Evolutionary conservation across 2,113 vertebrate species (phyloP).

Genomic region (Pleuronectes platessa): DNA sequence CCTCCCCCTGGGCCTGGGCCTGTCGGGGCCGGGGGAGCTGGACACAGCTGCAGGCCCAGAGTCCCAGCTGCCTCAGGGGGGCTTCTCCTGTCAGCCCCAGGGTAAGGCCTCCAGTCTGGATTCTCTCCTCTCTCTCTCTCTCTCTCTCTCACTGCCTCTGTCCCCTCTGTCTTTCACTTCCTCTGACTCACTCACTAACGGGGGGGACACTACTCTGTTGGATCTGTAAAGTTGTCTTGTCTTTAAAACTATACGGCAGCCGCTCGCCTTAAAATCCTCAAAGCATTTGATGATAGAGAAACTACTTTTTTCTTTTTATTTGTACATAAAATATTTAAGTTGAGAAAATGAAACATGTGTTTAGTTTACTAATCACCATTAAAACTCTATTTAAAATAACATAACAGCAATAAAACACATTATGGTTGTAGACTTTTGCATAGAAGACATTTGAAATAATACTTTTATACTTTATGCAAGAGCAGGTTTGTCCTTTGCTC

Average conservation of each 20-base stretch:
- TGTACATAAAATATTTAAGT: no score
- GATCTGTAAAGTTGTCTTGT: background rate
- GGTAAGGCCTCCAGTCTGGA: slow-evolving; percentile 90
- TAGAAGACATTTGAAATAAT: background rate
- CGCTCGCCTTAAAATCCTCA: background rate
- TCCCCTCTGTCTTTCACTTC: slow-evolving; percentile 41
- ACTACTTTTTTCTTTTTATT: background rate
- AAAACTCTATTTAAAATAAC: background rate
- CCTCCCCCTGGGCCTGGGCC: slow-evolving; percentile 60
- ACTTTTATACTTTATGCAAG: no score
- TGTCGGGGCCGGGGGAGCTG: slow-evolving; percentile 45
- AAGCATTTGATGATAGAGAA: background rate
- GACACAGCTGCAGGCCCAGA: slow-evolving; percentile 56
- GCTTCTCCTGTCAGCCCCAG: slow-evolving; percentile 77
- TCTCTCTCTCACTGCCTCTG: slow-evolving; percentile 62
- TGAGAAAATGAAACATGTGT: background rate
- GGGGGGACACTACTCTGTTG: slow-evolving; percentile 53
- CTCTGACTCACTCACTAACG: slow-evolving; percentile 71
- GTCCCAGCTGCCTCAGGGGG: slow-evolving; percentile 51
- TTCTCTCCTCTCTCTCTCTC: slow-evolving; percentile 16
- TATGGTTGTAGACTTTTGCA: background rate
- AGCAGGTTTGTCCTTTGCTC: no score
- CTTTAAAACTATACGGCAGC: background rate
- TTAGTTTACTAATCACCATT: background rate
- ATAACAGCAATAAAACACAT: background rate